Conservation (phyloP, 1,140 invertebrate genomes). For the Neocloeon triangulifer region DNA sequence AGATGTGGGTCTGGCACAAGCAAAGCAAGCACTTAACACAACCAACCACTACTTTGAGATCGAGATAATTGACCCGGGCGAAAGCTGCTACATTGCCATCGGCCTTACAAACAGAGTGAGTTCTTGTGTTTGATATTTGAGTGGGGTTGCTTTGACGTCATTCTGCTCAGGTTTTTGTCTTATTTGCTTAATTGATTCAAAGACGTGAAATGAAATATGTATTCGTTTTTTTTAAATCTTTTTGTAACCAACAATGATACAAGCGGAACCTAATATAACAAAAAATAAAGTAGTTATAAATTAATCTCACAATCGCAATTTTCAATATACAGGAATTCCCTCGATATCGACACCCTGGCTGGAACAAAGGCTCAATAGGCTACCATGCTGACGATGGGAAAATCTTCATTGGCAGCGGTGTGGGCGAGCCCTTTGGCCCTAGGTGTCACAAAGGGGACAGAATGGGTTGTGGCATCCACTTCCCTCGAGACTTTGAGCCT, state of each 20-base stretch:
- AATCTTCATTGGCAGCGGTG: conserved; percentile 30
- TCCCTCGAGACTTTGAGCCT: conserved; percentile 24
- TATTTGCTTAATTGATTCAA: neutral
- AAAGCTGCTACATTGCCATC: conserved; percentile 32
- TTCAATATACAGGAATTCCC: conserved; percentile 33
- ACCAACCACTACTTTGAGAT: conserved; percentile 34
- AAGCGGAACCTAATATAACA: too few species aligned
- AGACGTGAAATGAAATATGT: too few species aligned
- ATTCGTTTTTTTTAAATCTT: too few species aligned
- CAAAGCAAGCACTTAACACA: conserved; percentile 24
- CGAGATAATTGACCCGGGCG: conserved; percentile 30
- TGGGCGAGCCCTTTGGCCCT: conserved; percentile 30
- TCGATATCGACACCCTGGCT: conserved; percentile 28
- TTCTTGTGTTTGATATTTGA: conserved; percentile 1
- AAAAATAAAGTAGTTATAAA: too few species aligned
- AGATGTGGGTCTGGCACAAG: conserved; percentile 32
- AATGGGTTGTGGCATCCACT: conserved; percentile 33
- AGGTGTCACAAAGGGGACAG: conserved; percentile 28
- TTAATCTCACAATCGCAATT: too few species aligned
- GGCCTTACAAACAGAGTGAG: conserved; percentile 26
- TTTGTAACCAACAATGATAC: too few species aligned
- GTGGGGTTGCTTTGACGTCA: too few species aligned
- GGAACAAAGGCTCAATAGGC: conserved; percentile 32
- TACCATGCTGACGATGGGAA: conserved; percentile 38
- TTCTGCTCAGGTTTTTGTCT: neutral